phyloP scores from a whole-genome alignment of 2,888 invertebrate genomes.

The Tachina grossa region DNA sequence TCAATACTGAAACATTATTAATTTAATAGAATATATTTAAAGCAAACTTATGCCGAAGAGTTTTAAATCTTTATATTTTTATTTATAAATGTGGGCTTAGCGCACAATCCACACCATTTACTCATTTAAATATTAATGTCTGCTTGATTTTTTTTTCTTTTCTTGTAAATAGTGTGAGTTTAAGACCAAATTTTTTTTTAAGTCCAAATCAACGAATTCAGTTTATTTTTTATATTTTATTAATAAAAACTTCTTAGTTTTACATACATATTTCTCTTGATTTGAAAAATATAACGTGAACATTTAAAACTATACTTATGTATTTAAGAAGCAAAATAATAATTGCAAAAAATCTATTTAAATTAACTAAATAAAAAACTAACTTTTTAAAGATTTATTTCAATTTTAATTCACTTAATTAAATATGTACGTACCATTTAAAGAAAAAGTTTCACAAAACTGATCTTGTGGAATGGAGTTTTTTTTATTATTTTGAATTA shows the following conservation, averaged over 20 bases:
- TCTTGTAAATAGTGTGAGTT: conserved; percentile 72
- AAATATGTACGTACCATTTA: conserved; percentile 17
- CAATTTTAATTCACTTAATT: conserved; percentile 28
- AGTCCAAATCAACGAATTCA: conserved; percentile 53
- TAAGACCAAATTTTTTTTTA: conserved; percentile 45
- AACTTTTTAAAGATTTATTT: conserved; percentile 38
- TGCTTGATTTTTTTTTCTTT: conserved; percentile 30
- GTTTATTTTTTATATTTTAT: conserved; percentile 16
- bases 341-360: conserved; percentile 7
- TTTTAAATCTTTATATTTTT: conserved; percentile 17
- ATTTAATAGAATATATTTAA: conserved; percentile 47
- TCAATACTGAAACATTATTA: conserved; percentile 22
- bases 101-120: conserved; percentile 64
- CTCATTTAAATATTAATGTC: conserved; percentile 19
- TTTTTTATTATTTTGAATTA: conserved; percentile 59
- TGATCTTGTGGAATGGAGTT: conserved; percentile 39
- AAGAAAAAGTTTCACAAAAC: conserved; percentile 33
- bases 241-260: neutral
- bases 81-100: conserved; percentile 65
- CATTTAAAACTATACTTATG: neutral
- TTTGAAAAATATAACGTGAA: neutral
- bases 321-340: conserved; percentile 17
- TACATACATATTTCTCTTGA: neutral
- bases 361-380: neutral
- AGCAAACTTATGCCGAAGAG: conserved; percentile 28